Conservation (phyloP, 2,888 invertebrate species). For the Notodonta ziczac region DNA sequence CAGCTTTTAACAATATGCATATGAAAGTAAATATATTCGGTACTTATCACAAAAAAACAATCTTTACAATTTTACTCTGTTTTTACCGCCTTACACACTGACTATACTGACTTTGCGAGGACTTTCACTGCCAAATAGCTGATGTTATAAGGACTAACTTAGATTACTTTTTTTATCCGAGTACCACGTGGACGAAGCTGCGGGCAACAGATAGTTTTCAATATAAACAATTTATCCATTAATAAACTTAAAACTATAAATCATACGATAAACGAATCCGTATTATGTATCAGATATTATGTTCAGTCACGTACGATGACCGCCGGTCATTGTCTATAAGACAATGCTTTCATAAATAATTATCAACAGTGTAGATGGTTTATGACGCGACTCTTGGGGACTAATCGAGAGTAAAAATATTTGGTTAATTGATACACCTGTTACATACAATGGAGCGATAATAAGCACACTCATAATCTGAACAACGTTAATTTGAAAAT, state of each 20-base stretch:
- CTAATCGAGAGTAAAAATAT: conserved; percentile 33
- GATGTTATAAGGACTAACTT: no score
- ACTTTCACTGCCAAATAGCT: no score
- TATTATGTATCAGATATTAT: conserved; percentile 23
- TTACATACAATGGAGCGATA: conserved; percentile 4
- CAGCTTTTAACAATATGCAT: no score
- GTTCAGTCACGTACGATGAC: conserved; percentile 49
- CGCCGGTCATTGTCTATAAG: conserved; percentile 57
- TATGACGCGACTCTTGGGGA: conserved; percentile 30
- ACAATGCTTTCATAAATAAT: conserved; percentile 67
- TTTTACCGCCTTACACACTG: no score
- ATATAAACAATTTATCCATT: not conserved
- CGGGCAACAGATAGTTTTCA: not conserved
- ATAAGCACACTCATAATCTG: conserved; percentile 1
- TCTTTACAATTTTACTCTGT: no score
- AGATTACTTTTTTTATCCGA: no score
- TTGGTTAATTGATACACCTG: conserved; percentile 13
- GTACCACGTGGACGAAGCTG: no score
- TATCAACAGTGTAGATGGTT: conserved; percentile 40
- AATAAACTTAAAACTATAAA: conserved; percentile 17
- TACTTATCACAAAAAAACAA: no score
- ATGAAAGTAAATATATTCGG: no score
- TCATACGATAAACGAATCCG: conserved; percentile 25
- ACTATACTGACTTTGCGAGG: no score
- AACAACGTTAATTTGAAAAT: not conserved